phyloP scores from a whole-genome alignment of 2,113 vertebrate genomes.

The Planiliza haematocheilus region DNA sequence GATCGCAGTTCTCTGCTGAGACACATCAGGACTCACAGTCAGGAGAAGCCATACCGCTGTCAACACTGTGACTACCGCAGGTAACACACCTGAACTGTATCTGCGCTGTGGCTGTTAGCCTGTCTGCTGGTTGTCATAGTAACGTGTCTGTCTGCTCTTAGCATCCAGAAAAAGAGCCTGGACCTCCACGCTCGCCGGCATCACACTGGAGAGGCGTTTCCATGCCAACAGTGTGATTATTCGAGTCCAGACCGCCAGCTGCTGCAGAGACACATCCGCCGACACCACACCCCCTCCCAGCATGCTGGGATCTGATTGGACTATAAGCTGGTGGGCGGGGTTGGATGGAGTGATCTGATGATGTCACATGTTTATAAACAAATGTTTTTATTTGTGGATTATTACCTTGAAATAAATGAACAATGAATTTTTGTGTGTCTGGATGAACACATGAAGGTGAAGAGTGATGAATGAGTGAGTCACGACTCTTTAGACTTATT shows the following conservation, averaged over 20 bases:
- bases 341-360: too few species aligned
- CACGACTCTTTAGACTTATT: too few species aligned
- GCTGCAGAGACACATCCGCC: conserved; percentile 72
- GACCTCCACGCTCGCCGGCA: conserved; percentile 78
- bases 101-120: background rate
- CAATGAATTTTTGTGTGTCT: too few species aligned
- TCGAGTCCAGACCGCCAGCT: conserved; percentile 80
- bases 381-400: too few species aligned
- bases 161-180: conserved; percentile 86
- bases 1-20: conserved; percentile 79
- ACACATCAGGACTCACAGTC: conserved; percentile 67
- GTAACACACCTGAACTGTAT: conserved; percentile 52
- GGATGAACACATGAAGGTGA: too few species aligned
- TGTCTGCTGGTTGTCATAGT: background rate
- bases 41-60: conserved; percentile 78
- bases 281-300: conserved; percentile 66
- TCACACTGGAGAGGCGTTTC: conserved; percentile 78
- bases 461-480: too few species aligned
- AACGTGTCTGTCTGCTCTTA: background rate
- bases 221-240: conserved; percentile 77
- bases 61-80: conserved; percentile 78
- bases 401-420: too few species aligned
- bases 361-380: too few species aligned
- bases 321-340: background rate
- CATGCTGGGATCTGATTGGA: conserved; percentile 15